Evolutionary conservation across 1,140 invertebrate genomes (phyloP), one percentile per base, ranked within the genome.

Genomic region (Cydia strobilella): DNA sequence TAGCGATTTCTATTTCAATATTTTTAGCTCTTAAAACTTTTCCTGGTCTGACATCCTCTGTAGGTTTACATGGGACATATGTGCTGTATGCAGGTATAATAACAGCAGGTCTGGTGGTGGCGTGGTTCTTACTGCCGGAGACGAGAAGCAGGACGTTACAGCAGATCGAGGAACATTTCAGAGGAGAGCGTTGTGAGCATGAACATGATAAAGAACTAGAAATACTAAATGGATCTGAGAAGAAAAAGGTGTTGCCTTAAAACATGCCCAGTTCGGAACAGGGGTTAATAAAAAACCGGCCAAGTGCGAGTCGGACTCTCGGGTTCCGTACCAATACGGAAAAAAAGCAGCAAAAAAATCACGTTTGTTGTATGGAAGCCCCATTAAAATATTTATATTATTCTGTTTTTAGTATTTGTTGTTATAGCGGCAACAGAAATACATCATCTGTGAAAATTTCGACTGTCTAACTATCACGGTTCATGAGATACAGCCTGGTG

Each of bases 131-230:
- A n/a, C 31, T 90, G 39, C 88, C 89, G 5, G 89, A 91, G 74
- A 91, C 89, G 0, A 88, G 81, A 73, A 86, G 82, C 0, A 88
- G 80, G 69, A 90, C 89, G 9, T 76, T 91, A 3, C 87, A 90
- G 54, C 76, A 90, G 71, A 91, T 91, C 31, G 90, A 91, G 72
- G 85, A 91, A 25, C 84, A 87, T 35, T 83, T 88, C 20, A 81
- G 84, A 74, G 72, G 72, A 31, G 23, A 72, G 6, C 35, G 39
- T 3, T 35, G 5, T 69, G 65, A 39, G 6, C 15, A n/a, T 35
- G 65, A 69, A 69, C 2, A 18, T 69, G 65, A n/a, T n/a, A n/a
- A 69, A 35, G 65, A 69, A 35, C 0, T 69, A 18, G 27, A 25
- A 15, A 13, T 15, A 18, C 27, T 69, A 69, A 69, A 69, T 35